Percentiles rank a stretch among this genome's conserved stretches.
Conservation (phyloP, 2,113 vertebrate species). For the Jacana jacana region DNA sequence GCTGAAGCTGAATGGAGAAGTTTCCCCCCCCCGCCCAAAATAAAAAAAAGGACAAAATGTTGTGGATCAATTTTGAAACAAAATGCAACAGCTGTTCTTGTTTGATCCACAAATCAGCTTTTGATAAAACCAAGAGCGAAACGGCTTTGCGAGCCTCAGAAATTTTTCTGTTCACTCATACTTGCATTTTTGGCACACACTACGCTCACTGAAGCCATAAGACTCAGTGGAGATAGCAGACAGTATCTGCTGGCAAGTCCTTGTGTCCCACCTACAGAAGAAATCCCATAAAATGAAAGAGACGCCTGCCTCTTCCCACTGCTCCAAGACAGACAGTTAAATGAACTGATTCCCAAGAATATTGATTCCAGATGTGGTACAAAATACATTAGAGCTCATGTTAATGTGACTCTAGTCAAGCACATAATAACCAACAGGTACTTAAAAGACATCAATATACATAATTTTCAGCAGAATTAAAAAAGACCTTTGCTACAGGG, state of each 20-base stretch:
- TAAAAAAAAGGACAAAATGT: not conserved
- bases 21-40: not conserved
- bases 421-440: not conserved
- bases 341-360: not conserved
- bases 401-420: not conserved
- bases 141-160: not conserved
- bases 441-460: not conserved
- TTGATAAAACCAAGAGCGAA: slow-evolving; percentile 13
- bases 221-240: not conserved
- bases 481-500: not conserved
- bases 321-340: not conserved
- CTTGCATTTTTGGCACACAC: not conserved
- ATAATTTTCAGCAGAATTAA: not conserved
- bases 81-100: not conserved
- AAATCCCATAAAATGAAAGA: slow-evolving; percentile 12
- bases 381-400: not conserved
- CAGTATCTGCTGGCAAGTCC: not conserved
- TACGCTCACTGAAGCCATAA: not conserved
- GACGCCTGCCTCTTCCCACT: not conserved
- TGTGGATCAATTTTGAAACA: not conserved
- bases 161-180: not conserved
- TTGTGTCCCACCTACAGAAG: not conserved
- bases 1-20: not conserved
- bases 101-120: slow-evolving; percentile 49
- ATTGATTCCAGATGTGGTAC: not conserved